Base-by-base conservation (phyloP, 2,888 invertebrate genomes). In the Caenorhabditis japonica region DNA sequence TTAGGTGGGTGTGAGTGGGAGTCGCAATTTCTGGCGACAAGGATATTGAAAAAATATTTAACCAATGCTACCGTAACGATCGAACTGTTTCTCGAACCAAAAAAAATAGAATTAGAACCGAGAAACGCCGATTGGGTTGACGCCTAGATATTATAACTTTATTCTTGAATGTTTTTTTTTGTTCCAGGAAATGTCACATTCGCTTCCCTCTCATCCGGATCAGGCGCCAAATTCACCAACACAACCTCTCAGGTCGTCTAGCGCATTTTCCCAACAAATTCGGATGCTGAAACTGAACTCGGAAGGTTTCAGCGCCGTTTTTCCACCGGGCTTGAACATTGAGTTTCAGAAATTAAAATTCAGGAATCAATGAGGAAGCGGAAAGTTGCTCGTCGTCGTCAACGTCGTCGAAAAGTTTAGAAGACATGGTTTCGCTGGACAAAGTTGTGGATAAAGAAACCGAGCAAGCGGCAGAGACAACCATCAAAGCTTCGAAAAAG, bases 241-340 rank as follows among this genome's bases (percentile, higher is more conserved):
- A 10, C 71, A 71, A 47, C 27, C 51, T 15, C 60, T 60, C 52
- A 51, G 71, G 33, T 30, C 62, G 36, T 23, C 71, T 25, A 58
- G 46, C 17, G 41, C 46, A 41, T 62, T 62, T 51, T 52, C 62
- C 44, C 53, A 71, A 46, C 58, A 71, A 38, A 52, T 62, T 58
- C 51, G 46, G 43, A 51, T 62, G 38, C 46, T 58, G 46, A 61
- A 61, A 52, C 17, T 56, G 51, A 61, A 71, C 19, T 52, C 71
- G 4, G 62, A 71, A 62, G 71, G 70, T 70, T 61, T 60, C 39
- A 36, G 15, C 15, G 39, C 25, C 34, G 27, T 39, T 33, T 36
- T 17, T 33, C 4, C 7, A 7, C 15, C 5, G 5, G 41, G 17
- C 27, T 13, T 25, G n/a, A 13, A 21, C 12, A n/a, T 21, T n/a